These are phyloP conservation scores for Polyergus mexicanus DNA, from an alignment of 1,140 invertebrate species.

Conservation along the genomic window DNA sequence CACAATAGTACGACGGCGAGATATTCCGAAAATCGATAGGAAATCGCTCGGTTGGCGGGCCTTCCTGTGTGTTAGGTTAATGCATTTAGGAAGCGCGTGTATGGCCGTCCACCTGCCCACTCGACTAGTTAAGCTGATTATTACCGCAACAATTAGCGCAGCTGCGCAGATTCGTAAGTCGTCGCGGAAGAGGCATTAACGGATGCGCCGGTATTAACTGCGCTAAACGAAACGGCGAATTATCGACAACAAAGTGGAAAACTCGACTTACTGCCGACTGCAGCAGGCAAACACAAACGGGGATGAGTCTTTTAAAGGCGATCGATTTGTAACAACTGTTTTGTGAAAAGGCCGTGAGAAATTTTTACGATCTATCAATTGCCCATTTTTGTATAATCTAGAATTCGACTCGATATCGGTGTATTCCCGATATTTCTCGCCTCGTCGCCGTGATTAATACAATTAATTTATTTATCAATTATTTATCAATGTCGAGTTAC, in stretches of 20 bases:
- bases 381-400: neutral
- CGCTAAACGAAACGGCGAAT: constrained; percentile 50
- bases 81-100: constrained; percentile 57
- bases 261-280: constrained; percentile 22
- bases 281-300: constrained; percentile 4
- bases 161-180: constrained; percentile 58
- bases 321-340: constrained; percentile 24
- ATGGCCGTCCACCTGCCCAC: constrained; percentile 36
- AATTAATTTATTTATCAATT: constrained; percentile 1
- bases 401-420: too few relatives aligned
- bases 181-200: constrained; percentile 52
- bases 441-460: neutral
- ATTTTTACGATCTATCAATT: constrained; percentile 18
- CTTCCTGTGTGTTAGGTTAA: constrained; percentile 47
- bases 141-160: constrained; percentile 58
- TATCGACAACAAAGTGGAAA: constrained; percentile 57
- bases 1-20: neutral
- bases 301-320: constrained; percentile 7
- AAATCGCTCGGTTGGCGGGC: constrained; percentile 32
- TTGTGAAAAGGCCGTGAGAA: constrained; percentile 10
- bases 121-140: constrained; percentile 63
- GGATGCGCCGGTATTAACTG: constrained; percentile 36
- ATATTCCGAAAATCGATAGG: constrained; percentile 44
- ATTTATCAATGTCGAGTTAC: neutral
- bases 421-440: neutral